A percentile compares a stretch with the other conserved stretches of the same genome.
These are phyloP conservation scores for Siphonodentalium dalli DNA, from an alignment of 2,888 invertebrate species.

Conservation along the genomic window DNA sequence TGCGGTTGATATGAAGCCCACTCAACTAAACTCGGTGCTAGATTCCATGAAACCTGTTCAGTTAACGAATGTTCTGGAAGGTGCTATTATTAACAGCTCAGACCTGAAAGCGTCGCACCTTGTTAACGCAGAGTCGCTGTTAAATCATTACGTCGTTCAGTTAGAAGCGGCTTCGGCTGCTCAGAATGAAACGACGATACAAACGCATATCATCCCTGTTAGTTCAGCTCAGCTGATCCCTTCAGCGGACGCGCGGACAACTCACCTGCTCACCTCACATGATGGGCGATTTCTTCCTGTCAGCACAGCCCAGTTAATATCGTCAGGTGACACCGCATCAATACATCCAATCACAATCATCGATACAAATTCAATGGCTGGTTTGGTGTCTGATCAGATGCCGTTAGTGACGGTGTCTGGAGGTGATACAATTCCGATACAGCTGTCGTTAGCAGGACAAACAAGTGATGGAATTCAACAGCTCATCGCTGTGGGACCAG, in stretches of 20 bases:
- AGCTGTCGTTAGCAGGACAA: conserved; percentile 13
- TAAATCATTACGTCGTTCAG: conserved; percentile 46
- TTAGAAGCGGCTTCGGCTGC: conserved; percentile 37
- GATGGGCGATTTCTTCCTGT: conserved; percentile 21
- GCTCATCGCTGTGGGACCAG: conserved; percentile 30
- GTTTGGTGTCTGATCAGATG: conserved; percentile 31
- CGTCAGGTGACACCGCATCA: conserved; percentile 19
- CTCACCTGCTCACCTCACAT: background rate
- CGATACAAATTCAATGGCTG: conserved; percentile 42
- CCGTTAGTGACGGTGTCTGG: conserved; percentile 16
- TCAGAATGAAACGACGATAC: conserved; percentile 36
- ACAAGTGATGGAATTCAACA: conserved; percentile 12
- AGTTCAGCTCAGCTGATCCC: conserved; percentile 16
- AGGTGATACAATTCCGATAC: conserved; percentile 18
- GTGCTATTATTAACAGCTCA: no score
- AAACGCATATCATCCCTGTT: conserved; percentile 40
- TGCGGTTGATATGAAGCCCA: no score
- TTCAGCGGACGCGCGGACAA: background rate
- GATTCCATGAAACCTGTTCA: no score
- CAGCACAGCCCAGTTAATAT: conserved; percentile 19
- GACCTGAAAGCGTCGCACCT: no score
- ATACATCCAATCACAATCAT: conserved; percentile 53
- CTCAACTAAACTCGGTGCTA: no score
- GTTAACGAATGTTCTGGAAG: no score
- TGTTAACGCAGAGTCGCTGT: conserved; percentile 30